Percentiles rank a stretch among this genome's conserved stretches.
These are phyloP conservation scores for Therioaphis trifolii DNA, from an alignment of 2,888 invertebrate genomes.

Conservation along the genomic window DNA sequence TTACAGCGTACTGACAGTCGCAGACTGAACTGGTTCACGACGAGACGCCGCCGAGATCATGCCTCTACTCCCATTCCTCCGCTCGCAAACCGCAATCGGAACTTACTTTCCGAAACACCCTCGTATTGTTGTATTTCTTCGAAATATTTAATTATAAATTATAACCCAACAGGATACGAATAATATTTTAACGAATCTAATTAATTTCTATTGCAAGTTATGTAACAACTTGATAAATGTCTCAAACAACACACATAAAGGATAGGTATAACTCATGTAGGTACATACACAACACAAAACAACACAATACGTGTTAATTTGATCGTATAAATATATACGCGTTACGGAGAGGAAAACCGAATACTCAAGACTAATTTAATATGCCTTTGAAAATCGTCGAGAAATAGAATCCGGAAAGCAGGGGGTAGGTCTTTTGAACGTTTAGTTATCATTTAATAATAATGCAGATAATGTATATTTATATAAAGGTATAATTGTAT, in stretches of 20 bases:
- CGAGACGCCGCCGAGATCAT: no score
- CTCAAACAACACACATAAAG: background rate
- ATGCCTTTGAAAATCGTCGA: background rate
- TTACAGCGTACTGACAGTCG: no score
- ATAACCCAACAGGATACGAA: background rate
- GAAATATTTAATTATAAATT: no score
- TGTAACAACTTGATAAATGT: background rate
- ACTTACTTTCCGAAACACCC: no score
- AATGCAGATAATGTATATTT: no score
- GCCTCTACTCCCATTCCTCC: no score
- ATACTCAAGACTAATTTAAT: background rate
- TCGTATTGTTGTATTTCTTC: no score
- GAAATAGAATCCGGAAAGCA: no score
- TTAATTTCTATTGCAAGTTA: background rate
- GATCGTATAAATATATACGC: background rate
- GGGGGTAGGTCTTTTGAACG: background rate
- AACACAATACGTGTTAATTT: background rate
- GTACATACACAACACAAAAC: no score
- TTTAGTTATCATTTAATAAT: background rate
- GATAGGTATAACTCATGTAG: background rate
- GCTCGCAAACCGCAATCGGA: no score
- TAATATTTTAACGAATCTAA: background rate
- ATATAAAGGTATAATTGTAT: no score
- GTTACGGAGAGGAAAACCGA: background rate
- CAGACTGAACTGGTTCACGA: no score